Percentiles rank a stretch among this genome's conserved stretches.
phyloP scores from a whole-genome alignment of 1,140 invertebrate genomes.

The Calephelis nemesis region DNA sequence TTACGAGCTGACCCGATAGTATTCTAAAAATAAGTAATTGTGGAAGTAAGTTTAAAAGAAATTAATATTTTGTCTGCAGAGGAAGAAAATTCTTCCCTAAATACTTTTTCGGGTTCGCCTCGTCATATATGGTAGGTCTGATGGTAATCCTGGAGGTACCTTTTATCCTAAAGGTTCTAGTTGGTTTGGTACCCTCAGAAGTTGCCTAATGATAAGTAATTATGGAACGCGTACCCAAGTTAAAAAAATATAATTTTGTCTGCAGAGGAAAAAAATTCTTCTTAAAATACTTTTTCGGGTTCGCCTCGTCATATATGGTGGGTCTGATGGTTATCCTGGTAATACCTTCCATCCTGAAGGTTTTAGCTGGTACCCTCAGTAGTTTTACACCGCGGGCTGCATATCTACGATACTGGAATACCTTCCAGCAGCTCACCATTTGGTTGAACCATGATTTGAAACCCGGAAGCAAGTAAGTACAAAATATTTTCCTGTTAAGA shows the following conservation, averaged over 20 bases:
- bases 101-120: neutral
- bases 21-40: too few species aligned
- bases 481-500: too few species aligned
- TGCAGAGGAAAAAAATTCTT: constrained; percentile 1
- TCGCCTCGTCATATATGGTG: neutral
- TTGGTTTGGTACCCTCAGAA: neutral
- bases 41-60: neutral
- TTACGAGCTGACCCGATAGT: too few species aligned
- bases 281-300: neutral
- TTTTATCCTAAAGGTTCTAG: neutral
- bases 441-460: constrained; percentile 2
- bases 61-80: neutral
- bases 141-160: neutral
- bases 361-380: neutral
- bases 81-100: neutral
- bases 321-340: neutral
- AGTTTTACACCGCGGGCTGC: neutral
- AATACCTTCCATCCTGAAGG: neutral
- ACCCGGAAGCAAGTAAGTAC: neutral
- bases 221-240: too few species aligned
- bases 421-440: neutral
- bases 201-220: neutral
- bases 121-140: neutral
- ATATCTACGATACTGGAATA: neutral
- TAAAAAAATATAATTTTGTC: too few species aligned